phyloP scores from a whole-genome alignment of 2,888 invertebrate genomes.

The Pollenia griseotomentosa region DNA sequence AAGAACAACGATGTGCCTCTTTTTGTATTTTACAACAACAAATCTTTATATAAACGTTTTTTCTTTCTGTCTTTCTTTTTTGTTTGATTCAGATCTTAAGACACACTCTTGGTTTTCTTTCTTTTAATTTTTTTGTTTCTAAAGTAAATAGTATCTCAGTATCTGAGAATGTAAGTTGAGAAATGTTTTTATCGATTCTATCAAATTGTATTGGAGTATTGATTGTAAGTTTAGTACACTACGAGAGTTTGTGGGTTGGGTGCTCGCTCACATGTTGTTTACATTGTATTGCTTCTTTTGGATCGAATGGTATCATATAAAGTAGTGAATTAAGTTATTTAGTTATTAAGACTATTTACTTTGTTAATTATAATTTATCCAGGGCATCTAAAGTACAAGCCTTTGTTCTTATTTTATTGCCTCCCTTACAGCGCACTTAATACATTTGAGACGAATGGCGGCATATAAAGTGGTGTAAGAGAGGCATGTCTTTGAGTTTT shows the following conservation, averaged over 20 bases:
- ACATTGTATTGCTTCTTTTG: too few relatives aligned
- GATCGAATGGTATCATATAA: too few relatives aligned
- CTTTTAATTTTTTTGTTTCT: not conserved
- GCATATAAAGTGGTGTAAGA: too few relatives aligned
- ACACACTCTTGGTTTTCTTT: not conserved
- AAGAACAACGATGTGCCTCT: slow-evolving; percentile 27
- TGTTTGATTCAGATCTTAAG: slow-evolving; percentile 8
- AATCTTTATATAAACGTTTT: slow-evolving; percentile 40
- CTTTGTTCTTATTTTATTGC: too few relatives aligned
- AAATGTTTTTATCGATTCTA: slow-evolving; percentile 59
- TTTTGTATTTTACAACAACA: slow-evolving; percentile 43
- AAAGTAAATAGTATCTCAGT: slow-evolving; percentile 7
- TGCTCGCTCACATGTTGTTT: not conserved
- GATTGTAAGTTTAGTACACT: slow-evolving; percentile 43
- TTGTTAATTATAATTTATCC: too few relatives aligned
- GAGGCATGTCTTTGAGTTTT: too few relatives aligned
- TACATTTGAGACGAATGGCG: too few relatives aligned
- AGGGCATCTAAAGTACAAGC: too few relatives aligned
- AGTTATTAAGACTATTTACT: too few relatives aligned
- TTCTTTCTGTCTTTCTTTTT: not conserved
- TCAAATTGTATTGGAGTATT: slow-evolving; percentile 45
- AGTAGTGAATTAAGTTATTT: too few relatives aligned
- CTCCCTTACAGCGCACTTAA: too few relatives aligned
- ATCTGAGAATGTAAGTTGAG: slow-evolving; percentile 5
- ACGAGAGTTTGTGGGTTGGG: not conserved